Base-by-base conservation (phyloP, 2,888 invertebrate species). In the Orthosia cruda region DNA sequence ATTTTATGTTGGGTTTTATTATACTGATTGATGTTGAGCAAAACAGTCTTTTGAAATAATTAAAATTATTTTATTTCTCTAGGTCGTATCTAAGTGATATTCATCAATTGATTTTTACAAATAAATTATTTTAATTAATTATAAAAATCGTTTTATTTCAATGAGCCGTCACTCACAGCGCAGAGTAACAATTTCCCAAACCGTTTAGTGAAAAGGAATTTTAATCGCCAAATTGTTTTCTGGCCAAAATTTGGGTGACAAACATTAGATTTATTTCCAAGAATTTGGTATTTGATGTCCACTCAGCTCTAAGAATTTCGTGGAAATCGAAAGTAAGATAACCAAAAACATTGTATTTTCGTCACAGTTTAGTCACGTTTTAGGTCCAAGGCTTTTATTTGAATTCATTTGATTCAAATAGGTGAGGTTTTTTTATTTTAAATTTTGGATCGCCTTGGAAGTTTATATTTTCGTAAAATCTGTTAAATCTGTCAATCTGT, bases 151-250 rank as follows among this genome's bases (percentile, higher is more conserved):
- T 62, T 58, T 54, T 49, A 59, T 7, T 16, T 62, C 15, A 70
- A 52, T 59, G 18, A 57, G 26, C 26, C 20, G 66, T 12, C 63
- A n/a, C 16, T 70, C 18, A 78, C 73, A 73, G 69, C 55, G 47
- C 23, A 57, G 15, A 52, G 47, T 64, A 49, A 52, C 50, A 69
- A 49, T 63, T 45, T 11, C n/a, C 7, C 15, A 52, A 63, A 63
- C 32, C 11, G 13, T 45, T 54, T 11, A 49, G 23, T 16, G 18
- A 63, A 74, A 55, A 49, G 18, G 9, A n/a, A 59, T 64, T 49
- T 62, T 16, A 66, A 67, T 62, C 2, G 58, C 11, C 23, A 40
- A 32, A 7, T 26, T 47, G 16, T 52, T 65, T 69, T 49, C 45
- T 47, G 50, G 58, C 23, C 20, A 64, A 61, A 52, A 58, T 55